Conservation (phyloP, 2,888 invertebrate species). For the Mythimna lalbum region DNA sequence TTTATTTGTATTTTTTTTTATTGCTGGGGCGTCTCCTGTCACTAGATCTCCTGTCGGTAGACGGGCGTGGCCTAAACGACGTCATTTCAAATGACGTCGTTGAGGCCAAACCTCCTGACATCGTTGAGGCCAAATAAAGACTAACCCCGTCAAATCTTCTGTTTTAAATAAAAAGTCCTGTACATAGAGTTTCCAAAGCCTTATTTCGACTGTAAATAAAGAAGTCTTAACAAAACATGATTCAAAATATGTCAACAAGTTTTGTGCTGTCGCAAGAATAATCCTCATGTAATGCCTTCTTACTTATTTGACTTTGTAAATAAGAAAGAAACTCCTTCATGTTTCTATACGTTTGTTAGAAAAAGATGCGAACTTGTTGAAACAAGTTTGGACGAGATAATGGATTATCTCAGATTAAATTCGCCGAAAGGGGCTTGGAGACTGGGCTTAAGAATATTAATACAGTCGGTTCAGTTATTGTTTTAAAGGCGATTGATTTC, state of each 20-base stretch:
- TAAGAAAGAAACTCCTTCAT: conserved; percentile 29
- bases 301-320: conserved; percentile 41
- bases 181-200: conserved; percentile 4
- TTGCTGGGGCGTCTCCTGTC: too few relatives aligned
- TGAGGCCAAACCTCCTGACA: too few relatives aligned
- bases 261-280: conserved; percentile 11
- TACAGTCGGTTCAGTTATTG: conserved; percentile 14
- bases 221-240: conserved; percentile 18
- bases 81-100: too few relatives aligned
- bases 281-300: conserved; percentile 28
- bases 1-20: too few relatives aligned
- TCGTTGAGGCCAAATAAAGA: too few relatives aligned
- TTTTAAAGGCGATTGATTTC: conserved; percentile 17
- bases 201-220: conserved; percentile 29
- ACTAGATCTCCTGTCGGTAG: too few relatives aligned
- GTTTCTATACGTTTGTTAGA: conserved; percentile 27
- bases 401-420: conserved; percentile 44
- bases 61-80: too few relatives aligned
- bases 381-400: conserved; percentile 36
- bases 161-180: conserved; percentile 21
- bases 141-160: conserved; percentile 1
- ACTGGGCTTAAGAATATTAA: conserved; percentile 28
- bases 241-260: conserved; percentile 23
- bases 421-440: conserved; percentile 15
- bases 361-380: conserved; percentile 41